Conservation (phyloP, 2,888 invertebrate species). For the Drosophila paranaensis region DNA sequence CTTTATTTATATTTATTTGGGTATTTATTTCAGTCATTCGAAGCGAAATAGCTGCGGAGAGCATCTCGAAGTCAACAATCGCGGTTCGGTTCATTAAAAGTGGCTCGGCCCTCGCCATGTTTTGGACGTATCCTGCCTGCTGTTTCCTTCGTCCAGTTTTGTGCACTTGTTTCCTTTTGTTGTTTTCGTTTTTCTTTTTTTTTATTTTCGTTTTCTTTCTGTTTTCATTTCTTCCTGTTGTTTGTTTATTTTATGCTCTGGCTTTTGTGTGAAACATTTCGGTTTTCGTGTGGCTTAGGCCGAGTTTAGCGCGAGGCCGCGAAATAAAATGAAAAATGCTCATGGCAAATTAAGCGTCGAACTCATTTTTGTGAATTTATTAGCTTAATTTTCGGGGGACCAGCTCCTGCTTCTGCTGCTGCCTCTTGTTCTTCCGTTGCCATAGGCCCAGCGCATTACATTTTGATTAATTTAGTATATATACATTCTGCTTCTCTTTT, state of each 20-base stretch:
- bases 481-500: no score
- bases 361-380: slow-evolving; percentile 77
- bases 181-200: slow-evolving; percentile 39
- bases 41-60: slow-evolving; percentile 9
- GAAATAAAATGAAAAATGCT: slow-evolving; percentile 76
- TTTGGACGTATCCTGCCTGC: slow-evolving; percentile 20
- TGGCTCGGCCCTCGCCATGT: slow-evolving; percentile 8
- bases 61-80: slow-evolving; percentile 30
- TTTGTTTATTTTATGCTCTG: slow-evolving; percentile 23
- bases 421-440: slow-evolving; percentile 26
- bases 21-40: neutral
- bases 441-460: slow-evolving; percentile 52
- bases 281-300: slow-evolving; percentile 37
- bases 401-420: neutral
- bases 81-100: slow-evolving; percentile 11
- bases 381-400: slow-evolving; percentile 63
- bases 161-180: slow-evolving; percentile 19
- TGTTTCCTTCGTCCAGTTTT: slow-evolving; percentile 11
- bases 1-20: neutral
- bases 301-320: slow-evolving; percentile 36
- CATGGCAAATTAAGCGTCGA: slow-evolving; percentile 79
- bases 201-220: slow-evolving; percentile 27
- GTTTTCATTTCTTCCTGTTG: slow-evolving; percentile 31
- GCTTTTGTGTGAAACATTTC: slow-evolving; percentile 33
- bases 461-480: slow-evolving; percentile 74